phyloP scores from a whole-genome alignment of 1,140 invertebrate genomes.

The Pseudomyrmex flavicornis region DNA sequence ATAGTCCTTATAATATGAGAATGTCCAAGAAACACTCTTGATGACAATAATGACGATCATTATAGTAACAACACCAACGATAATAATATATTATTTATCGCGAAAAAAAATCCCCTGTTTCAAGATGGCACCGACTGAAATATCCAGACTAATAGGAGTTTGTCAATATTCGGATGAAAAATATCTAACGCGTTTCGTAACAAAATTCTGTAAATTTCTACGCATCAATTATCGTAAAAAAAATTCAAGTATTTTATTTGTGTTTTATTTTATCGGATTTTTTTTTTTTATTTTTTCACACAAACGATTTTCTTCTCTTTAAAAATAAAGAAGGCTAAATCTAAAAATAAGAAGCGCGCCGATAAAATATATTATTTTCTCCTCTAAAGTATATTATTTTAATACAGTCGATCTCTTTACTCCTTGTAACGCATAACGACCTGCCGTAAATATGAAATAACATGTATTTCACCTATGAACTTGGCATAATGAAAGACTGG shows the following conservation, averaged over 20 bases:
- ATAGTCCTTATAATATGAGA: conserved; percentile 38
- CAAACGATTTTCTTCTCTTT: no score
- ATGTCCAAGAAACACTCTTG: conserved; percentile 55
- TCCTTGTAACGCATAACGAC: not conserved
- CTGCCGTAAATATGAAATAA: not conserved
- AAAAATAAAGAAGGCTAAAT: not conserved
- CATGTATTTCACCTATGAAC: not conserved
- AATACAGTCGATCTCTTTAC: not conserved
- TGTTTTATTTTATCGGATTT: no score
- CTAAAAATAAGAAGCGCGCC: not conserved
- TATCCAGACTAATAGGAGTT: conserved; percentile 29
- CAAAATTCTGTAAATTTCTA: not conserved
- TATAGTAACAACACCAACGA: conserved; percentile 59
- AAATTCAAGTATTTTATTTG: not conserved
- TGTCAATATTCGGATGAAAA: not conserved
- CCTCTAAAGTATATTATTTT: not conserved
- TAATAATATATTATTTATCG: conserved; percentile 61
- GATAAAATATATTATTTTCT: not conserved
- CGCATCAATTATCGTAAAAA: not conserved
- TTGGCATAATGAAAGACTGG: not conserved
- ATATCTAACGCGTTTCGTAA: not conserved
- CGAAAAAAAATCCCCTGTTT: not conserved
- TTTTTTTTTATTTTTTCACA: no score
- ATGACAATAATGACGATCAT: conserved; percentile 73
- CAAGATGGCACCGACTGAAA: conserved; percentile 48